phyloP scores from a whole-genome alignment of 2,113 vertebrate species.

The Aleadryas rufinucha region DNA sequence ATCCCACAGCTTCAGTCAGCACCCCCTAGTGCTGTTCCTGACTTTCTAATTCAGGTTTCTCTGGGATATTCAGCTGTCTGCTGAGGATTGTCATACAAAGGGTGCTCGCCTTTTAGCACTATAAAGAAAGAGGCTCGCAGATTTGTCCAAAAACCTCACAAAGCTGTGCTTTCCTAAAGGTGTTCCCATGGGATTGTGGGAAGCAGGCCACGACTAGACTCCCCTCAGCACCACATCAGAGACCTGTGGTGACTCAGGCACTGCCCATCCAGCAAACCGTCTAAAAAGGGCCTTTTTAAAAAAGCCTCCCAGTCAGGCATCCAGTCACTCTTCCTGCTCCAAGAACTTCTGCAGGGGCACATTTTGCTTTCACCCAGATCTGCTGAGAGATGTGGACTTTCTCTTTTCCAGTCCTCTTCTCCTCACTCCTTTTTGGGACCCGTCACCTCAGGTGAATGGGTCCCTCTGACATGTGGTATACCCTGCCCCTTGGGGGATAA shows the following conservation, averaged over 20 bases:
- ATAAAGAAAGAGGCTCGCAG: background rate
- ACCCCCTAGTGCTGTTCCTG: background rate
- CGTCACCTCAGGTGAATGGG: background rate
- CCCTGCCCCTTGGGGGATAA: background rate
- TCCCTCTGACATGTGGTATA: rapidly evolving
- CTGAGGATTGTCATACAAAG: background rate
- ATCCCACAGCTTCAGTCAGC: background rate
- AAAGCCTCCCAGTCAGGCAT: background rate
- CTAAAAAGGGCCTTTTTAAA: background rate
- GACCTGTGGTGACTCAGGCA: background rate
- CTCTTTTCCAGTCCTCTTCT: background rate
- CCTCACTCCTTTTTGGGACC: background rate
- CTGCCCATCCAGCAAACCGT: background rate
- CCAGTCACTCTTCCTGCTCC: background rate
- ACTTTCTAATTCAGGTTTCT: background rate
- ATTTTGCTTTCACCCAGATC: background rate
- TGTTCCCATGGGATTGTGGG: background rate
- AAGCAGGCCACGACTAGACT: background rate
- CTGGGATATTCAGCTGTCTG: background rate
- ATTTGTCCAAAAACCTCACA: background rate
- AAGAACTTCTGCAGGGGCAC: background rate
- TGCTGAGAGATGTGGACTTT: background rate
- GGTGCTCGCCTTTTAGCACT: background rate
- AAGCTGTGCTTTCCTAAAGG: background rate
- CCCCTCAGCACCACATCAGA: background rate